Base-by-base conservation (phyloP, 2,888 invertebrate species). In the Diabrotica balteata region DNA sequence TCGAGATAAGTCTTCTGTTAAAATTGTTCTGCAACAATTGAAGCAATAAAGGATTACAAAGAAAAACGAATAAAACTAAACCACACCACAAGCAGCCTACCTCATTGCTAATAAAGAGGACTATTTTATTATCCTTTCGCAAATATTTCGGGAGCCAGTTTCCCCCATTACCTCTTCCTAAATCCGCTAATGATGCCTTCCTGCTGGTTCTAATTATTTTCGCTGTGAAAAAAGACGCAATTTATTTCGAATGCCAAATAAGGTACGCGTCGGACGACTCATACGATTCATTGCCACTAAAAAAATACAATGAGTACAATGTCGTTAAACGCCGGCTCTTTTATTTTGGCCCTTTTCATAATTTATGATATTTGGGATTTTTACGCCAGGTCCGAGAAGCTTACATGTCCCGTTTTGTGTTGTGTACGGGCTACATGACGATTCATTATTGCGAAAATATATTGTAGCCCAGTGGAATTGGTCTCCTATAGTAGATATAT, bases 121-220 rank as follows among this genome's bases (percentile, higher is more conserved):
- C 32, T 32, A 32, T 32, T 32, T 32, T 32, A 32, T 32, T 32
- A 32, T 32, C 32, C 4, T 32, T 32, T 32, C 32, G 32, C 32
- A 32, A 32, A 32, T 32, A 32, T 32, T 32, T 32, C 32, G 32
- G 32, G 32, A 32, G 32, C 32, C 32, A 32, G 32, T 32, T 32
- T 11, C n/a, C 55, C 55, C 45, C 8, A 57, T 45, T 45, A 42
- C 55, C 55, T 11, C 17, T 57, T 45, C 55, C 2, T 44, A 8
- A 44, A 57, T 44, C 45, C 55, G 55, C 55, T 57, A 57, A 57
- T 45, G 75, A 75, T 73, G 73, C 75, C 70, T 75, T 72, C 75
- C 76, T 75, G 77, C 75, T 76, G 77, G 74, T 77, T 76, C 72
- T 74, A 76, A 76, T 77, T 77, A 77, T 75, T 77, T 77, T 76